Evolutionary conservation across 2,113 vertebrate species (phyloP).

Genomic region (Prochilodus magdalenae): DNA sequence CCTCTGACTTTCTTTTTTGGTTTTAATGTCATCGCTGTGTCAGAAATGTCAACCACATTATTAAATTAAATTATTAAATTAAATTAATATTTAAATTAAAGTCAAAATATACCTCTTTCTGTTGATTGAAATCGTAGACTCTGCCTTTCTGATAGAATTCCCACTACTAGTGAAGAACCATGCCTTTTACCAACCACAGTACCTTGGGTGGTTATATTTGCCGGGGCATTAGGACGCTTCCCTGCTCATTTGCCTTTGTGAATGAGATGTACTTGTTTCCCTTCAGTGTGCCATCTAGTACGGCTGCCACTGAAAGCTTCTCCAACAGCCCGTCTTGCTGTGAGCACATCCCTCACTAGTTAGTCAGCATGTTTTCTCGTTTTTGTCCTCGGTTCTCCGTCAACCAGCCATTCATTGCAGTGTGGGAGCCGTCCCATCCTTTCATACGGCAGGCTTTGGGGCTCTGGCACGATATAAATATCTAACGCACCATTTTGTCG

Average conservation of each 20-base stretch:
- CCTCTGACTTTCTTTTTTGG: too few species aligned
- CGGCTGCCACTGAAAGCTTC: conserved; percentile 10
- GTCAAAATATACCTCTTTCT: too few species aligned
- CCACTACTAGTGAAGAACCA: too few species aligned
- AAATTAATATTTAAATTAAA: too few species aligned
- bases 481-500: conserved; percentile 21
- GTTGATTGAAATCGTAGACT: too few species aligned
- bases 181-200: too few species aligned
- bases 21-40: too few species aligned
- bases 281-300: not conserved
- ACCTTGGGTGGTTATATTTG: not conserved
- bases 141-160: too few species aligned
- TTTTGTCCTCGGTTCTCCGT: not conserved
- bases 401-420: not conserved
- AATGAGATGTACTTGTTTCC: not conserved
- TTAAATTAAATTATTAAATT: too few species aligned
- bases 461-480: conserved; percentile 26
- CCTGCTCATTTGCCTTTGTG: not conserved
- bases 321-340: conserved; percentile 4
- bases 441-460: not conserved
- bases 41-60: too few species aligned
- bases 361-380: not conserved
- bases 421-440: not conserved
- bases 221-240: not conserved
- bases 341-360: not conserved